Evolutionary conservation across 2,888 invertebrate species (phyloP).

Genomic region (Brachyptera risi): DNA sequence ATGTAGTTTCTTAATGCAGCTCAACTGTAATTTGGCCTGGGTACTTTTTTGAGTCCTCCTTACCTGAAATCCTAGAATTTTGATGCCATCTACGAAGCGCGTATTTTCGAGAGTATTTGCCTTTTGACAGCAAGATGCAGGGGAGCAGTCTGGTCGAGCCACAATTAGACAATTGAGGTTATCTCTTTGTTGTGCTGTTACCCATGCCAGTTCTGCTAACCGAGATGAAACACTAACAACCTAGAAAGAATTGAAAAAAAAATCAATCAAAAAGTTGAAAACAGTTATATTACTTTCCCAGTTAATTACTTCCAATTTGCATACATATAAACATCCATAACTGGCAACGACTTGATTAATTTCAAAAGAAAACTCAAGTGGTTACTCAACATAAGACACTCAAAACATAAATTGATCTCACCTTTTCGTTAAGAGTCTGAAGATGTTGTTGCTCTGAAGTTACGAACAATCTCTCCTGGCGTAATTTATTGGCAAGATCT

Average conservation of each 20-base stretch:
- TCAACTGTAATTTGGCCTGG: too few relatives aligned
- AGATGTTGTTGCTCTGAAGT: constrained; percentile 79
- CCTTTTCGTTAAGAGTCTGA: constrained; percentile 69
- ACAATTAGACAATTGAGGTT: constrained; percentile 73
- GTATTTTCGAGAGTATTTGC: constrained; percentile 60
- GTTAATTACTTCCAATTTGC: too few relatives aligned
- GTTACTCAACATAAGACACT: constrained; percentile 41
- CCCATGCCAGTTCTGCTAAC: constrained; percentile 75
- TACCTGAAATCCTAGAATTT: constrained; percentile 81
- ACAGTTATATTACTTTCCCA: too few relatives aligned
- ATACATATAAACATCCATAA: too few relatives aligned
- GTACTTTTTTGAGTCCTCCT: constrained; percentile 22
- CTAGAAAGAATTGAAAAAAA: constrained; percentile 41
- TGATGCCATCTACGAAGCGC: constrained; percentile 74
- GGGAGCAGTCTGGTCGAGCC: constrained; percentile 69
- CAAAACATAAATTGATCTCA: constrained; percentile 42
- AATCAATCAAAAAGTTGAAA: too few relatives aligned
- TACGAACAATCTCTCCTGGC: constrained; percentile 83
- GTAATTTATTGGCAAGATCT: constrained; percentile 64
- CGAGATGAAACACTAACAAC: constrained; percentile 53
- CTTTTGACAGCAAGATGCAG: constrained; percentile 70
- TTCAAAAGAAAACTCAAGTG: too few relatives aligned
- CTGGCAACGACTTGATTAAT: too few relatives aligned
- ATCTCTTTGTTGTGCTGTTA: constrained; percentile 80
- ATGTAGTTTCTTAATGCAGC: too few relatives aligned